Evolutionary conservation across 2,113 vertebrate species (phyloP), one percentile per base, ranked within the genome.

Genomic region (Aegotheles bennettii): DNA sequence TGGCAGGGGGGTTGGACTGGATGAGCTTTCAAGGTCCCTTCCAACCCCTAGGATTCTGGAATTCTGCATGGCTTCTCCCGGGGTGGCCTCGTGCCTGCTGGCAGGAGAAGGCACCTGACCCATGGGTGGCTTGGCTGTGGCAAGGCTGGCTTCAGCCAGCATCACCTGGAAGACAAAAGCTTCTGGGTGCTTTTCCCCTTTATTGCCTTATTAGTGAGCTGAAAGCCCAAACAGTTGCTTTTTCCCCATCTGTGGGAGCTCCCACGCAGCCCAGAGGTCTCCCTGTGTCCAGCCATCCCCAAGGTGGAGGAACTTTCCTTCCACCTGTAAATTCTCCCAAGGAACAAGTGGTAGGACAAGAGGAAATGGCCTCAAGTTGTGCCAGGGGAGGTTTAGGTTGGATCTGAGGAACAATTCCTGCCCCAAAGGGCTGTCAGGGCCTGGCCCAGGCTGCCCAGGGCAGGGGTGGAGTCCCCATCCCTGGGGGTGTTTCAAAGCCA

Each of bases 21-120:
- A n/a, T n/a, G n/a, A n/a, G n/a, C n/a, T n/a, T n/a, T n/a, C n/a
- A n/a, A n/a, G n/a, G n/a, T n/a, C n/a, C n/a, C n/a, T n/a, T n/a
- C n/a, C n/a, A n/a, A n/a, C n/a, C n/a, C n/a, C n/a, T n/a, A n/a
- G n/a, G n/a, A n/a, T n/a, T n/a, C n/a, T n/a, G n/a, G n/a, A n/a
- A n/a, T n/a, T n/a, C 18, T 25, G 53, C n/a, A 1, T 0, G 1
- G 69, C 78, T 42, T 35, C 31, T 78, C 47, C 45, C 65, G 14
- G 13, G 1, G 50, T 1, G 2, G 40, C 36, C 57, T 51, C 1
- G 0, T 38, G 51, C 45, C 45, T 36, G 3, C 1, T 2, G 53
- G 38, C 18, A 53, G 79, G 65, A 59, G 61, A 36, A n/a, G 13
- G 25, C 63, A 11, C 36, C 84, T 57, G n/a, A 16, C 26, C 56